Evolutionary conservation across 2,113 vertebrate species (phyloP), one percentile per base, ranked within the genome.

Genomic region (Heterotis niloticus): DNA sequence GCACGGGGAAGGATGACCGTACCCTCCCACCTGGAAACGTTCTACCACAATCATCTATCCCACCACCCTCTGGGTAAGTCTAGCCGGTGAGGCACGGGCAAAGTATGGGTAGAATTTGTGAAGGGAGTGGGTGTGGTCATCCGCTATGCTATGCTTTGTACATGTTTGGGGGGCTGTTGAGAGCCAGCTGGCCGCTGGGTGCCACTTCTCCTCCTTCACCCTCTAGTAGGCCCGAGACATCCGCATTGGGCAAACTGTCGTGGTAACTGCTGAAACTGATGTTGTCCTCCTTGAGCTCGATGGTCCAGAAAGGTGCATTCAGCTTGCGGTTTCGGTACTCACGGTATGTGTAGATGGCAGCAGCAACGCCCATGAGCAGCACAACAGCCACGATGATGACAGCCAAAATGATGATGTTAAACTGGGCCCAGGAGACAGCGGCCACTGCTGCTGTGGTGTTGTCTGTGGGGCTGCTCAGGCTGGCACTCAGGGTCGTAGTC

Each of bases 191-290:
- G 67, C 94, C 95, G 0, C 94, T 96, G 0, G 94, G 93, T 0
- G 93, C 88, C 5, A 93, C 90, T 66, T 96, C 94, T 0, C 89
- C 93, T 1, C 85, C 90, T 23, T 95, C 94, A 0, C 95, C 95
- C 57, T 96, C 95, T 87, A 96, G 81, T 79, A 96, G 84, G 65
- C 94, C 94, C 0, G 94, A 95, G 26, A 93, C 90, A 0, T 96
- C 95, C 0, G 93, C 94, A 0, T 95, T 95, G 78, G 95, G 94
- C 54, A 95, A 93, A 91, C 94, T 95, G 88, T 96, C 94, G 0
- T 96, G 95, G 89, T 95, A 96, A 87, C 95, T 96, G 89, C 93
- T 95, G 80, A 96, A 95, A 74, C 94, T 95, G 85, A 96, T 95
- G 86, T 95, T 95, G 87, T 96, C 95, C 86, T 95, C 95, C 76